A percentile compares a stretch with the other conserved stretches of the same genome.
Conservation (phyloP, 2,888 invertebrate genomes). For the Carterocephalus palaemon region DNA sequence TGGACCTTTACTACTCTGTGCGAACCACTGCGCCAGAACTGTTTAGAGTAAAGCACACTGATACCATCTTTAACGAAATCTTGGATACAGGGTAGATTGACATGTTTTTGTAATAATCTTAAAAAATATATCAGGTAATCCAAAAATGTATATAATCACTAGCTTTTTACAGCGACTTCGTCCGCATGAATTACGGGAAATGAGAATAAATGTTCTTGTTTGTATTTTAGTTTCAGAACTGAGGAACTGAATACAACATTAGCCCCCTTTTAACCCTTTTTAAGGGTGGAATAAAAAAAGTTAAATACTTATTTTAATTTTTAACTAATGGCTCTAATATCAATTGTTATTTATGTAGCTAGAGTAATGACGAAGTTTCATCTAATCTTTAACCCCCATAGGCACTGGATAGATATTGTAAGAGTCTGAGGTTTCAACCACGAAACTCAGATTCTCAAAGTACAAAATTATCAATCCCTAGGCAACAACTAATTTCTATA, state of each 20-base stretch:
- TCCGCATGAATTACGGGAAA: background rate
- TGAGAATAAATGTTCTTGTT: background rate
- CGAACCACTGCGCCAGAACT: slow-evolving; percentile 68
- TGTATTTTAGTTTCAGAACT: background rate
- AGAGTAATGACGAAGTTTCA: too few relatives aligned
- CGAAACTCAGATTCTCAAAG: too few relatives aligned
- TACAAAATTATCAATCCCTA: too few relatives aligned
- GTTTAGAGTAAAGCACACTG: slow-evolving; percentile 37
- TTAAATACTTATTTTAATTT: too few relatives aligned
- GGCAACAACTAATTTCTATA: background rate
- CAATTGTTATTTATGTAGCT: too few relatives aligned
- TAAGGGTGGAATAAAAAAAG: too few relatives aligned
- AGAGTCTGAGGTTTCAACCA: too few relatives aligned
- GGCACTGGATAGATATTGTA: too few relatives aligned
- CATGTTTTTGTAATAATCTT: background rate
- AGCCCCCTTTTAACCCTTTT: background rate
- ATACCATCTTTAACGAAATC: slow-evolving; percentile 4
- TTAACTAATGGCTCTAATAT: too few relatives aligned
- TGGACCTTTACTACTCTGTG: slow-evolving; percentile 78
- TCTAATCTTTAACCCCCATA: too few relatives aligned
- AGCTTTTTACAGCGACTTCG: background rate
- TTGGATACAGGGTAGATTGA: slow-evolving; percentile 7
- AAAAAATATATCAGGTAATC: background rate
- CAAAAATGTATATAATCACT: background rate
- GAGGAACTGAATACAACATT: background rate